These are phyloP conservation scores for Pharmacophagus antenor DNA, from an alignment of 2,888 invertebrate genomes.

Conservation along the genomic window DNA sequence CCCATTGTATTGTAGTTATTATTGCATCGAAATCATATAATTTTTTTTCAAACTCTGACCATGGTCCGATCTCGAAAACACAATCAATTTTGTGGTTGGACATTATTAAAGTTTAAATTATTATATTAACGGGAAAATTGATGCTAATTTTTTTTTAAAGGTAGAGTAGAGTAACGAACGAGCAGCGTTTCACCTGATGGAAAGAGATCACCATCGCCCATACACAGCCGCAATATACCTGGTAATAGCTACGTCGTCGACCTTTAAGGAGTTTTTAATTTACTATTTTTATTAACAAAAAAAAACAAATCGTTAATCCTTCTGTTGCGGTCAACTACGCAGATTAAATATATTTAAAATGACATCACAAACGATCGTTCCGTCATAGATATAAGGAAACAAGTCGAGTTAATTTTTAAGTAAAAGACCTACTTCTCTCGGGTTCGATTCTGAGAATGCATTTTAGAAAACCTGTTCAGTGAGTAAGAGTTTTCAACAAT, in stretches of 20 bases:
- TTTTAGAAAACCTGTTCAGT: conserved; percentile 24
- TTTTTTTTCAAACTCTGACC: neutral
- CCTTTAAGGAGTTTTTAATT: no score
- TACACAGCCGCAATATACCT: no score
- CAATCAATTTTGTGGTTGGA: neutral
- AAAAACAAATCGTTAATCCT: neutral
- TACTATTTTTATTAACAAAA: no score
- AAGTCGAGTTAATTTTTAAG: conserved; percentile 10
- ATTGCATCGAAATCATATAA: neutral
- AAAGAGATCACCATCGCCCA: no score
- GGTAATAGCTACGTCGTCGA: no score
- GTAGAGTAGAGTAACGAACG: no score
- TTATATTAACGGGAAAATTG: no score
- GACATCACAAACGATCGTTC: neutral
- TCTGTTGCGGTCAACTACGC: neutral
- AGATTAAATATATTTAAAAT: neutral
- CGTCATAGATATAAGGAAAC: conserved; percentile 18
- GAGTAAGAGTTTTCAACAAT: conserved; percentile 13
- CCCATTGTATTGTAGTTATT: neutral
- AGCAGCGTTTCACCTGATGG: no score
- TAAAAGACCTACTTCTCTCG: conserved; percentile 3
- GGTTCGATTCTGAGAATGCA: conserved; percentile 24
- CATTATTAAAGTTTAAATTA: no score
- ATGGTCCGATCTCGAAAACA: neutral
- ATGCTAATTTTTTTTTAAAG: no score